A percentile compares a stretch with the other conserved stretches of the same genome.
Evolutionary conservation across 2,888 invertebrate genomes (phyloP).

Genomic region (Cynaeus angustus): DNA sequence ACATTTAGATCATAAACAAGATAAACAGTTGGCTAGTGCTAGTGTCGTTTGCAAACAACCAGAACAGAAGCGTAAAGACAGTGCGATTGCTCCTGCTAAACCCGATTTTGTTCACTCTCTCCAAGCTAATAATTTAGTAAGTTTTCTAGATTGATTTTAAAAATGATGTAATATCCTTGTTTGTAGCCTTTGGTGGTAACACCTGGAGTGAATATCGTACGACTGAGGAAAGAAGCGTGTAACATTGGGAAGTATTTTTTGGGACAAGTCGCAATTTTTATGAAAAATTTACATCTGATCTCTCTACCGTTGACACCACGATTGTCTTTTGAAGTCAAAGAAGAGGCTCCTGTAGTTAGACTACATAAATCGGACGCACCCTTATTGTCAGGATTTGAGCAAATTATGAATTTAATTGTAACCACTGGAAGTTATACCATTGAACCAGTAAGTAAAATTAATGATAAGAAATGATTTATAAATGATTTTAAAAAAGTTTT

Average conservation of each 20-base stretch:
- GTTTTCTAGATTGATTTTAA: constrained; percentile 39
- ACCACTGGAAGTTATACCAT: constrained; percentile 86
- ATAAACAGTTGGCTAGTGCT: constrained; percentile 84
- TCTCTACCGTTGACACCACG: constrained; percentile 77
- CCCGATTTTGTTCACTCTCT: constrained; percentile 63
- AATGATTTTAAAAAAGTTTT: too few species aligned
- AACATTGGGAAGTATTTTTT: constrained; percentile 82
- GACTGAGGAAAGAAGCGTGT: constrained; percentile 76
- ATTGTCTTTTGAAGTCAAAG: constrained; percentile 72
- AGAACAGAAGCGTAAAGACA: constrained; percentile 80
- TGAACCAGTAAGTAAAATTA: constrained; percentile 74
- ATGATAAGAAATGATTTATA: too few species aligned
- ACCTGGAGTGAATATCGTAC: constrained; percentile 80
- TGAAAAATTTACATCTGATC: constrained; percentile 82
- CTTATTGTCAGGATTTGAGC: constrained; percentile 87
- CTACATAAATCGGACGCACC: constrained; percentile 77
- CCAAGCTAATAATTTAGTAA: constrained; percentile 64
- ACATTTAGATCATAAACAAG: constrained; percentile 86
- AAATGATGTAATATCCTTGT: not conserved
- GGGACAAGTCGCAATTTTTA: constrained; percentile 79
- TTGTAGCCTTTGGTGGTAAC: constrained; percentile 67
- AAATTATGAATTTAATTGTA: constrained; percentile 83
- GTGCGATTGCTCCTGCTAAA: constrained; percentile 65
- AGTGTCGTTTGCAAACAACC: constrained; percentile 81
- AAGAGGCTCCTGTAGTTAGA: constrained; percentile 70